These are phyloP conservation scores for Dioctria linearis DNA, from an alignment of 2,888 invertebrate species.

Conservation along the genomic window DNA sequence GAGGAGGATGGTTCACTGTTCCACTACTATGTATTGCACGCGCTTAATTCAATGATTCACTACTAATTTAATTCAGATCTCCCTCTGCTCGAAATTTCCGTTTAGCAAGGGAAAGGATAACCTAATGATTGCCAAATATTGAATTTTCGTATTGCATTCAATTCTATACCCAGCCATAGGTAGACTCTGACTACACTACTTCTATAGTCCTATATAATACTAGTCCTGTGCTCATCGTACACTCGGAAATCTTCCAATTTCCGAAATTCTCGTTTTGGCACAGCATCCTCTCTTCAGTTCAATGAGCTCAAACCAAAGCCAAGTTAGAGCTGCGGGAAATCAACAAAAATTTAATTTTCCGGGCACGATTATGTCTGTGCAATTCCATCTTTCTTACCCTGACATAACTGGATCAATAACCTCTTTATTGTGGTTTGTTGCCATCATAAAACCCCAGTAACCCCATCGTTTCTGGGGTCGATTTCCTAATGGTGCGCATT, in stretches of 20 bases:
- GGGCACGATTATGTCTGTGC: conserved; percentile 3
- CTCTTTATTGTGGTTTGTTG: conserved; percentile 28
- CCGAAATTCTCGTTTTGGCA: conserved; percentile 2
- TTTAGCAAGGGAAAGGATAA: too few relatives aligned
- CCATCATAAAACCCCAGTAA: conserved; percentile 46
- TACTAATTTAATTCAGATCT: neutral
- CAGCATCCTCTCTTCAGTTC: neutral
- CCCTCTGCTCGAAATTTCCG: too few relatives aligned
- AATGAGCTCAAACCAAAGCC: neutral
- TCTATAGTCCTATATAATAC: too few relatives aligned
- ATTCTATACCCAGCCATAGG: neutral
- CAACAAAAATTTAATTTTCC: conserved; percentile 2
- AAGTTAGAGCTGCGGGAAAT: neutral
- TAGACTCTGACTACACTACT: too few relatives aligned
- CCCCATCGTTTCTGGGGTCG: conserved; percentile 20
- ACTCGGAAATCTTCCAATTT: conserved; percentile 21
- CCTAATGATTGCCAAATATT: neutral
- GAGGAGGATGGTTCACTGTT: neutral
- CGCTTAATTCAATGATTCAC: neutral
- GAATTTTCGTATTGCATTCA: neutral
- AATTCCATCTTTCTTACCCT: neutral
- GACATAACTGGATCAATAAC: conserved; percentile 40
- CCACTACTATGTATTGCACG: neutral
- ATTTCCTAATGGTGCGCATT: conserved; percentile 41
- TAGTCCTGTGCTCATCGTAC: neutral